These are phyloP conservation scores for Brachyistius frenatus DNA, from an alignment of 2,113 vertebrate species.

Conservation along the genomic window DNA sequence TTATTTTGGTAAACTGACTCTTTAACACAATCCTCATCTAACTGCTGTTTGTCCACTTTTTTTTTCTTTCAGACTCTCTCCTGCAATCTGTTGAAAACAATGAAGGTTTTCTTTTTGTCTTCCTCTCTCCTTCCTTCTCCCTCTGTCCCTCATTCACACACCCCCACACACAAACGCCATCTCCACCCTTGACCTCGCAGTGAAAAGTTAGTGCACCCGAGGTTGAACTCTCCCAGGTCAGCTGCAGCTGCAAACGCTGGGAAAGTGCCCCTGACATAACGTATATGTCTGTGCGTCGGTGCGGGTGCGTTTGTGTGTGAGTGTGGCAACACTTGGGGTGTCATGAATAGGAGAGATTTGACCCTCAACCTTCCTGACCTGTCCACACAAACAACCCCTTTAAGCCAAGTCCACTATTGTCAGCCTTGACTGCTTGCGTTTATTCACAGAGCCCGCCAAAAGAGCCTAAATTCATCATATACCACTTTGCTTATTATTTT, in stretches of 20 bases:
- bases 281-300: slow-evolving; percentile 38
- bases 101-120: slow-evolving; percentile 47
- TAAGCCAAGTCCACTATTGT: slow-evolving; percentile 72
- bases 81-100: slow-evolving; percentile 65
- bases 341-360: slow-evolving; percentile 80
- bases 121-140: slow-evolving; percentile 33
- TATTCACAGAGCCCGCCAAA: slow-evolving; percentile 68
- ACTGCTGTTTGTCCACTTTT: not conserved
- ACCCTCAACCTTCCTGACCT: slow-evolving; percentile 74
- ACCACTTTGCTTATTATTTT: slow-evolving; percentile 72
- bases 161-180: slow-evolving; percentile 62
- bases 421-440: slow-evolving; percentile 55
- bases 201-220: slow-evolving; percentile 84
- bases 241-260: slow-evolving; percentile 78
- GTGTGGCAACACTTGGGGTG: slow-evolving; percentile 70
- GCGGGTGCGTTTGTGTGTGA: slow-evolving; percentile 66
- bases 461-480: slow-evolving; percentile 74
- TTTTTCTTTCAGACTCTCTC: not conserved
- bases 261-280: slow-evolving; percentile 84
- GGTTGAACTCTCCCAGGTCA: slow-evolving; percentile 82
- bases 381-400: slow-evolving; percentile 73
- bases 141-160: slow-evolving; percentile 53
- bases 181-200: slow-evolving; percentile 83
- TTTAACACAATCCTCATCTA: not conserved
- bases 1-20: too few relatives aligned